Evolutionary conservation across 1,140 invertebrate genomes (phyloP).

Genomic region (Zaprionus capensis): DNA sequence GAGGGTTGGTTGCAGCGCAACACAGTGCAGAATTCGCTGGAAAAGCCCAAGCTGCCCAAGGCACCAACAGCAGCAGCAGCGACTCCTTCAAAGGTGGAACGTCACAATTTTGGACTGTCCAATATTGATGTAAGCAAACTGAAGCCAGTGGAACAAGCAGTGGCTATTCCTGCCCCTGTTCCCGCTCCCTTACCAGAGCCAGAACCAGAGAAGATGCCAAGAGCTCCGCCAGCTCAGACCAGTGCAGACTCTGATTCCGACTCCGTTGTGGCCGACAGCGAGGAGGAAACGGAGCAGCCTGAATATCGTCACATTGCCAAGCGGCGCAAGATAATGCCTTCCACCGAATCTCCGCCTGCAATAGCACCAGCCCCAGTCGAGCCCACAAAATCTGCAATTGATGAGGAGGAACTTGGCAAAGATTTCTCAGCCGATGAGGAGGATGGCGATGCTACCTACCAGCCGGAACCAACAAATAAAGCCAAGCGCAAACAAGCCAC

Average conservation of each 20-base stretch:
- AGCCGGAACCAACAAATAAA: conserved; percentile 40
- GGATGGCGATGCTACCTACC: conserved; percentile 55
- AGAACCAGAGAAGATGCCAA: background rate
- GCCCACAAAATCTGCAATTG: background rate
- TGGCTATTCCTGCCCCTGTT: background rate
- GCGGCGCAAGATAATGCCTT: conserved; percentile 55
- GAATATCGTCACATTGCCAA: conserved; percentile 73
- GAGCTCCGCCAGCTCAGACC: background rate
- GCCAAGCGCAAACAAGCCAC: conserved; percentile 51
- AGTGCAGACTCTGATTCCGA: conserved; percentile 66
- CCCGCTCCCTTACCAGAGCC: background rate
- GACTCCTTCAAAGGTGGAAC: conserved; percentile 27
- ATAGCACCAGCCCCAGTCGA: background rate
- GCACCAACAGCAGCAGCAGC: background rate
- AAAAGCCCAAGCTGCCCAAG: conserved; percentile 3
- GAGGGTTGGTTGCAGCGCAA: conserved; percentile 72
- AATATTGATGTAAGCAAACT: conserved; percentile 73
- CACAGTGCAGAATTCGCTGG: conserved; percentile 55
- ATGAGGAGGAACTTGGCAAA: conserved; percentile 6
- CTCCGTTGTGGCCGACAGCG: conserved; percentile 77
- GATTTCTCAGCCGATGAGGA: conserved; percentile 75
- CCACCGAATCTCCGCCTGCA: conserved; percentile 10
- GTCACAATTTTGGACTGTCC: conserved; percentile 59
- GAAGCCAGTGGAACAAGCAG: conserved; percentile 6
- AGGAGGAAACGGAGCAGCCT: conserved; percentile 64